Evolutionary conservation across 2,888 invertebrate species (phyloP), one percentile per base, ranked within the genome.

Genomic region (Leuctra nigra): DNA sequence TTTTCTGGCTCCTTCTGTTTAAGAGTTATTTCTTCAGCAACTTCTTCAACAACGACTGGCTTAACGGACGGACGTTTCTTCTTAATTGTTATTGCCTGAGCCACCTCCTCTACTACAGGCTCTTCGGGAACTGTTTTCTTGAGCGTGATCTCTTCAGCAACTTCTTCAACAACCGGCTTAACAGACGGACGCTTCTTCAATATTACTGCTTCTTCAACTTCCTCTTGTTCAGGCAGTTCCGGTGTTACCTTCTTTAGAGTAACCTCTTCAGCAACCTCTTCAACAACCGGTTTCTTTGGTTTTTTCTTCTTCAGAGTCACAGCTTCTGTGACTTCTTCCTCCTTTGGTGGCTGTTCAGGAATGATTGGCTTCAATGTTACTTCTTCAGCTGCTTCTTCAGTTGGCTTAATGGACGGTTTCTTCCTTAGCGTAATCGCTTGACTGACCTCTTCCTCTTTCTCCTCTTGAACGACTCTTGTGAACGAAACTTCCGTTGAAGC

Each of bases 391-490:
- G 66, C 55, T 50, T 68, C 64, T 3, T 9, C 63, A 2, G 13
- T n/a, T 11, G 22, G 20, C 23, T 44, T 44, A 6, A 20, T 3
- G 4, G 39, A 67, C 68, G 56, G 70, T 66, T 55, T 75, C 75
- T 78, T 80, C 24, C 74, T 68, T 22, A 77, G 67, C 3, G 44
- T 53, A 33, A 47, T 53, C 2, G 78, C 77, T 58, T 76, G 75
- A 1, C 68, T 69, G 48, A 71, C 71, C 61, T 77, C 72, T 60
- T 69, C 68, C 14, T 72, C 66, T 48, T 56, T 54, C 25, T 53
- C 18, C 53, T 53, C 41, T 2, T 16, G 24, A 22, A 46, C 54
- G 18, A 54, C 53, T 23, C 50, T 47, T 33, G 36, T 29, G 22
- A 54, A 53, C 35, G 77, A 29, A 55, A 58, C 56, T 36, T 60